Conservation (phyloP, 2,888 invertebrate species). For the Arctia plantaginis region DNA sequence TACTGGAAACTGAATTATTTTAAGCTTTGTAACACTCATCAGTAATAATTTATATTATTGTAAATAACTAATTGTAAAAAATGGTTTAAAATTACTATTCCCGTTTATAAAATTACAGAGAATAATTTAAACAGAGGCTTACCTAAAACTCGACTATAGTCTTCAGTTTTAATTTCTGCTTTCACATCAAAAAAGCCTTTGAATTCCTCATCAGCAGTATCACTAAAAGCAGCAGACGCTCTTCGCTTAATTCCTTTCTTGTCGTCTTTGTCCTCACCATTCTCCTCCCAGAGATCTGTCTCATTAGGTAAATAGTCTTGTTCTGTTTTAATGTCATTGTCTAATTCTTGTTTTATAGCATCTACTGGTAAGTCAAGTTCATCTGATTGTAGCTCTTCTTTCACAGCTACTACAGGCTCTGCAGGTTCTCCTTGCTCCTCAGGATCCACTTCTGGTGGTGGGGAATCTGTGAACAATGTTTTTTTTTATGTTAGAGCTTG, state of each 20-base stretch:
- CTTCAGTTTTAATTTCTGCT: conserved; percentile 54
- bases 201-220: conserved; percentile 68
- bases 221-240: conserved; percentile 75
- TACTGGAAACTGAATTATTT: too few species aligned
- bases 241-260: conserved; percentile 73
- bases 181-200: conserved; percentile 73
- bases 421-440: conserved; percentile 23
- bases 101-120: too few species aligned
- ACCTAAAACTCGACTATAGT: conserved; percentile 72
- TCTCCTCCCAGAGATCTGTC: conserved; percentile 29
- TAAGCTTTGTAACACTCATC: too few species aligned
- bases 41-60: too few species aligned
- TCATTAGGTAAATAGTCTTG: conserved; percentile 24
- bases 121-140: conserved; percentile 41
- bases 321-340: conserved; percentile 31
- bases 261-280: conserved; percentile 41
- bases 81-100: too few species aligned
- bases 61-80: too few species aligned
- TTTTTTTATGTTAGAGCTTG: background rate
- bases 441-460: conserved; percentile 38
- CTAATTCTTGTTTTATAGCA: conserved; percentile 16
- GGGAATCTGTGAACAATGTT: conserved; percentile 30
- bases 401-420: conserved; percentile 16
- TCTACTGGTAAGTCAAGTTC: conserved; percentile 27
- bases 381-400: conserved; percentile 36